phyloP scores from a whole-genome alignment of 2,797 vertebrate genomes.

The Microctenopoma steveboyesi region DNA sequence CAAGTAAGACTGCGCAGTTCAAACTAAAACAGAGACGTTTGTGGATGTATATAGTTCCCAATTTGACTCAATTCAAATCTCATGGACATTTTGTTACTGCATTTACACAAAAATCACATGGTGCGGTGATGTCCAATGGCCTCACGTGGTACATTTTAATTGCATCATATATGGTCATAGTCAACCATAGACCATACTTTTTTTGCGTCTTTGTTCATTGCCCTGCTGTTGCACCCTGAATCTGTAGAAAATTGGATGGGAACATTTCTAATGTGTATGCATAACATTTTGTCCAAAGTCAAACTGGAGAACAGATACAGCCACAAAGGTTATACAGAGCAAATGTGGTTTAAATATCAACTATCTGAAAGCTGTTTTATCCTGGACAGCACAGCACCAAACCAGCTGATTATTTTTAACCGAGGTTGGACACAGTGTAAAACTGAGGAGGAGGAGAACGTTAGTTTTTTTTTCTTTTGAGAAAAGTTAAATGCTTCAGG shows the following conservation, averaged over 20 bases:
- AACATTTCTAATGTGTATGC: neutral
- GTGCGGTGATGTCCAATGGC: constrained; percentile 11
- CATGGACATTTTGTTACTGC: constrained; percentile 20
- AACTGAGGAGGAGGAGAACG: neutral
- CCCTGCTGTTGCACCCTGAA: constrained; percentile 28
- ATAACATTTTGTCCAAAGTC: constrained; percentile 23
- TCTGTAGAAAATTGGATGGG: constrained; percentile 12
- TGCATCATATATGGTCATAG: constrained; percentile 14
- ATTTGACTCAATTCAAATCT: constrained; percentile 9
- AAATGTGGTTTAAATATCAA: constrained; percentile 35
- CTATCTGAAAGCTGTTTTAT: constrained; percentile 41
- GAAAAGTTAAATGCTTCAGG: constrained; percentile 46
- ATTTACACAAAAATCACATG: constrained; percentile 13
- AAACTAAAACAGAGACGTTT: constrained; percentile 1
- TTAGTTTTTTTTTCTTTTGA: neutral
- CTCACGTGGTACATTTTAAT: constrained; percentile 10
- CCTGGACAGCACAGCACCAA: constrained; percentile 40
- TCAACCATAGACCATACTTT: neutral
- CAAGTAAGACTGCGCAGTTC: constrained; percentile 28
- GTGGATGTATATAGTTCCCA: constrained; percentile 2
- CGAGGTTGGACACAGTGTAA: constrained; percentile 24
- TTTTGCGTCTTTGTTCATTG: neutral
- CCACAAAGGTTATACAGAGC: constrained; percentile 37
- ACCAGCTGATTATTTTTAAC: constrained; percentile 23
- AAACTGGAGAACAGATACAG: constrained; percentile 28